phyloP scores from a whole-genome alignment of 1,140 invertebrate species.

The Drosophila sp. region DNA sequence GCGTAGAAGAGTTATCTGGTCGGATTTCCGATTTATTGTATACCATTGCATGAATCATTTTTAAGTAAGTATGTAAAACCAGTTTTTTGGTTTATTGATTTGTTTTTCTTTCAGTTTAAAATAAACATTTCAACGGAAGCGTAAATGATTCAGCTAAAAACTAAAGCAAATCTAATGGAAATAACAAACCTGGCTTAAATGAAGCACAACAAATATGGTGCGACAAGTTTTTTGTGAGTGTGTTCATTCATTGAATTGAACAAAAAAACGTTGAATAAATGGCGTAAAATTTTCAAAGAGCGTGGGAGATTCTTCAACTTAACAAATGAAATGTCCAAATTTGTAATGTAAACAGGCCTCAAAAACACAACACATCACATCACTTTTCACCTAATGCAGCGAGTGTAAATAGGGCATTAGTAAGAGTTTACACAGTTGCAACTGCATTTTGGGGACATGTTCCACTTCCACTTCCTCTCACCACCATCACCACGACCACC shows the following conservation, averaged over 20 bases:
- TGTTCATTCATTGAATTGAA: slow-evolving; percentile 54
- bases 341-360: neutral
- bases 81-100: slow-evolving; percentile 30
- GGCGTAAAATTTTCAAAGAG: slow-evolving; percentile 30
- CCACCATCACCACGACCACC: neutral
- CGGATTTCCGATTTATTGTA: slow-evolving; percentile 46
- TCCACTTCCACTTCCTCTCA: slow-evolving; percentile 49
- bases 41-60: slow-evolving; percentile 34
- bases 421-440: slow-evolving; percentile 59
- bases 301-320: slow-evolving; percentile 59
- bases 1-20: slow-evolving; percentile 17
- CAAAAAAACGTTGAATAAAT: slow-evolving; percentile 50
- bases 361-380: neutral
- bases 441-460: slow-evolving; percentile 67
- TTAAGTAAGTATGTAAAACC: slow-evolving; percentile 15
- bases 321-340: slow-evolving; percentile 13
- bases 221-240: slow-evolving; percentile 56
- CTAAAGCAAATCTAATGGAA: slow-evolving; percentile 23
- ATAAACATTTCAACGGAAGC: slow-evolving; percentile 12
- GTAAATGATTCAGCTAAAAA: slow-evolving; percentile 48
- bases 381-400: slow-evolving; percentile 21
- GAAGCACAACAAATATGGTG: slow-evolving; percentile 46
- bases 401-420: slow-evolving; percentile 46
- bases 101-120: neutral
- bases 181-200: slow-evolving; percentile 34